These are phyloP conservation scores for Platanista minor DNA, from an alignment of 2,113 vertebrate genomes.

Conservation along the genomic window DNA sequence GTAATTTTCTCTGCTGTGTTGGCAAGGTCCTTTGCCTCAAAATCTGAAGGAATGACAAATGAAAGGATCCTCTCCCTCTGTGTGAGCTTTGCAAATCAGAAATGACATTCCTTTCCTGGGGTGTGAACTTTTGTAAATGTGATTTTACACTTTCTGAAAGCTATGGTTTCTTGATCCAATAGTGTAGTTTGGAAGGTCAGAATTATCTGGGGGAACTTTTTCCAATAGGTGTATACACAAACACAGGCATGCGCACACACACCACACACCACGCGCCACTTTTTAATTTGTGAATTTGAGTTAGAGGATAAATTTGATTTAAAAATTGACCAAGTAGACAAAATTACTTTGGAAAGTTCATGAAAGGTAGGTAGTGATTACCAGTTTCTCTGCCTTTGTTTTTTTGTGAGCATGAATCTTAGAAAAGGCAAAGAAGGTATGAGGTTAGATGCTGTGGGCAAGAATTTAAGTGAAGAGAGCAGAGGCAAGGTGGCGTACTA, in stretches of 20 bases:
- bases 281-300: not conserved
- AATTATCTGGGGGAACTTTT: not conserved
- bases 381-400: not conserved
- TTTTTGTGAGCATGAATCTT: not conserved
- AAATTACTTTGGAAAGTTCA: slow-evolving; percentile 33
- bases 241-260: not conserved
- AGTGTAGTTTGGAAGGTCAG: not conserved
- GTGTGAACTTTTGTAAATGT: not conserved
- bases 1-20: not conserved
- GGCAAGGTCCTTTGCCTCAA: not conserved
- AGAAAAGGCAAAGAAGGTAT: not conserved
- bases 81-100: not conserved
- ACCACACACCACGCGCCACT: not conserved
- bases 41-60: not conserved
- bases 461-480: not conserved
- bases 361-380: not conserved
- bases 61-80: not conserved
- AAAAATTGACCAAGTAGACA: not conserved
- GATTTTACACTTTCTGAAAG: slow-evolving; percentile 42
- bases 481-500: too few species aligned
- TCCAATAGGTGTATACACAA: not conserved
- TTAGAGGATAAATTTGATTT: not conserved
- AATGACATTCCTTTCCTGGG: not conserved
- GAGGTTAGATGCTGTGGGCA: not conserved
- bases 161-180: not conserved